phyloP scores from a whole-genome alignment of 1,140 invertebrate species.

The Bombus ignitus region DNA sequence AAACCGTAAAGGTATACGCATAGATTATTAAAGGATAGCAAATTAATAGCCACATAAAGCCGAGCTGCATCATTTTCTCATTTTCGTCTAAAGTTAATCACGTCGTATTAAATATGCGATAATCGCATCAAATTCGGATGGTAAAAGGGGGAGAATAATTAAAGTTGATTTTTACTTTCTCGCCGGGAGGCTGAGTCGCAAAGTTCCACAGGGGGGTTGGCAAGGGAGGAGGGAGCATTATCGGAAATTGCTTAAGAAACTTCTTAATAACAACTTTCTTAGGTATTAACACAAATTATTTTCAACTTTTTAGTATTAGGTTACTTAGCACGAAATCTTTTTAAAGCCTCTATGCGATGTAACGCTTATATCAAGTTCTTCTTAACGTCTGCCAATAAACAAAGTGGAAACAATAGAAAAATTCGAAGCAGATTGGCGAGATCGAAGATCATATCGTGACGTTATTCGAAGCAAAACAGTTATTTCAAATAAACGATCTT shows the following conservation, averaged over 20 bases:
- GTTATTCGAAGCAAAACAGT: no score
- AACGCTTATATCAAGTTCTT: background rate
- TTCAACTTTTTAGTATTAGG: constrained; percentile 3
- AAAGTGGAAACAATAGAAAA: background rate
- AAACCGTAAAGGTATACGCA: background rate
- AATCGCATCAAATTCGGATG: background rate
- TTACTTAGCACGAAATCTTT: background rate
- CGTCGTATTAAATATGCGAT: background rate
- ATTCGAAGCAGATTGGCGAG: background rate
- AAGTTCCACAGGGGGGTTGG: background rate
- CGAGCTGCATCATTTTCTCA: background rate
- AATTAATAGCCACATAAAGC: background rate
- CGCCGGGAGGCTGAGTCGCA: background rate
- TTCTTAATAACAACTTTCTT: constrained; percentile 13
- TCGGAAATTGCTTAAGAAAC: constrained; percentile 21
- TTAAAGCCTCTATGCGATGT: background rate
- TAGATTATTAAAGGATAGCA: background rate
- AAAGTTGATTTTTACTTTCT: constrained; percentile 18
- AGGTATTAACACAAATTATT: constrained; percentile 22
- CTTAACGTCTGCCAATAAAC: background rate
- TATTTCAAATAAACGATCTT: no score
- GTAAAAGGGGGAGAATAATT: background rate
- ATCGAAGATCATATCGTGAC: background rate
- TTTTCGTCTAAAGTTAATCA: background rate
- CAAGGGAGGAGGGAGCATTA: background rate